Evolutionary conservation across 2,888 invertebrate species (phyloP).

Genomic region (Proisotoma minuta): DNA sequence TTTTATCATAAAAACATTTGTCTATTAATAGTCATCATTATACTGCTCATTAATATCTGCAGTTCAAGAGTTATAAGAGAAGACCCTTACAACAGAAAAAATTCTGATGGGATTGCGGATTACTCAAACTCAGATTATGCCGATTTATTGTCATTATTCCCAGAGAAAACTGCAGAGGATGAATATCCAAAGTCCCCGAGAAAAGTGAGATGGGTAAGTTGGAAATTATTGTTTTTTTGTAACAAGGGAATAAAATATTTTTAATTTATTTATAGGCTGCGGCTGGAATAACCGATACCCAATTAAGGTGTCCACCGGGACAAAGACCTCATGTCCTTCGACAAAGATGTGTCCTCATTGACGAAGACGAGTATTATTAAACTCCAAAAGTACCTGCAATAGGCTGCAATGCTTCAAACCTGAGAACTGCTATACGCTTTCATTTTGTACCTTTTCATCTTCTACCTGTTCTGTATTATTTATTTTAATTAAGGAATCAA

Average conservation of each 20-base stretch:
- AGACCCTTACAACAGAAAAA: not conserved
- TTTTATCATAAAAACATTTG: too few relatives aligned
- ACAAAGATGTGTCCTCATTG: not conserved
- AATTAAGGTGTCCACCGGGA: not conserved
- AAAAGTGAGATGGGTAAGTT: not conserved
- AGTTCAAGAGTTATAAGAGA: too few relatives aligned
- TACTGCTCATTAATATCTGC: too few relatives aligned
- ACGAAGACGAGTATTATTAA: not conserved
- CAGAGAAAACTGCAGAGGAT: not conserved
- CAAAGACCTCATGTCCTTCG: not conserved
- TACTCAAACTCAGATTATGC: not conserved
- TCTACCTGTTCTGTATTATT: too few relatives aligned
- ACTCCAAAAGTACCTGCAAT: too few relatives aligned
- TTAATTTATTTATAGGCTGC: not conserved
- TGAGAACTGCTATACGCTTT: too few relatives aligned
- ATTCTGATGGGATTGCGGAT: not conserved
- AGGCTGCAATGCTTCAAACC: too few relatives aligned
- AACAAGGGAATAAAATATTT: not conserved
- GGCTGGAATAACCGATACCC: not conserved
- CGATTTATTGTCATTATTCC: not conserved
- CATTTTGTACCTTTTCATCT: too few relatives aligned
- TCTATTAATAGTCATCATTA: too few relatives aligned
- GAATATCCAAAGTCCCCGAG: not conserved
- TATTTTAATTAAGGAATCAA: too few relatives aligned
- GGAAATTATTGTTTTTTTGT: not conserved